These are phyloP conservation scores for Calephelis nemesis DNA, from an alignment of 1,140 invertebrate genomes.

Conservation along the genomic window DNA sequence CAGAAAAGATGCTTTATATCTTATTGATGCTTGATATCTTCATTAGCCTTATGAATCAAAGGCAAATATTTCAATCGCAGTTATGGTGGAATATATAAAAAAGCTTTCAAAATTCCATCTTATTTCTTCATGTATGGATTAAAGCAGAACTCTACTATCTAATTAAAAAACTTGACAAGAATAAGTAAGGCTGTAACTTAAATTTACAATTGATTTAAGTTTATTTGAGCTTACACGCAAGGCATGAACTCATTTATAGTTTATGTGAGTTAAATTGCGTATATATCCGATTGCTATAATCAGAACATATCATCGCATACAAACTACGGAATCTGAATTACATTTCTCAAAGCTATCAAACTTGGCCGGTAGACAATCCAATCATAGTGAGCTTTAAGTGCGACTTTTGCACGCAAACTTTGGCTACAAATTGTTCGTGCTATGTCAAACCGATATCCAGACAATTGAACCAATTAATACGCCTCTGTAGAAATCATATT, in stretches of 20 bases:
- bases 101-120: too few species aligned
- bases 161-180: background rate
- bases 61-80: too few species aligned
- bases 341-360: constrained; percentile 69
- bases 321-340: constrained; percentile 60
- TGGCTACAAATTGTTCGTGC: constrained; percentile 58
- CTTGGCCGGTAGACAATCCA: constrained; percentile 66
- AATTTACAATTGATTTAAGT: background rate
- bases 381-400: constrained; percentile 53
- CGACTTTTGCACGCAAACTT: constrained; percentile 73
- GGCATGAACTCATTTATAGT: constrained; percentile 5
- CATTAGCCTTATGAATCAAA: too few species aligned
- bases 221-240: background rate
- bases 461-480: constrained; percentile 67
- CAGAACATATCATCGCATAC: constrained; percentile 54
- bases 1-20: too few species aligned
- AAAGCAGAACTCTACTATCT: too few species aligned
- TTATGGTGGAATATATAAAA: too few species aligned
- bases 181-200: background rate
- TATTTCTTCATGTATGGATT: too few species aligned
- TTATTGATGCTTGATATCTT: too few species aligned
- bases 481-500: constrained; percentile 44
- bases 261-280: constrained; percentile 12
- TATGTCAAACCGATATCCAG: constrained; percentile 56
- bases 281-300: constrained; percentile 30